phyloP scores from a whole-genome alignment of 1,140 invertebrate genomes.

The Trichomalopsis sarcophagae region DNA sequence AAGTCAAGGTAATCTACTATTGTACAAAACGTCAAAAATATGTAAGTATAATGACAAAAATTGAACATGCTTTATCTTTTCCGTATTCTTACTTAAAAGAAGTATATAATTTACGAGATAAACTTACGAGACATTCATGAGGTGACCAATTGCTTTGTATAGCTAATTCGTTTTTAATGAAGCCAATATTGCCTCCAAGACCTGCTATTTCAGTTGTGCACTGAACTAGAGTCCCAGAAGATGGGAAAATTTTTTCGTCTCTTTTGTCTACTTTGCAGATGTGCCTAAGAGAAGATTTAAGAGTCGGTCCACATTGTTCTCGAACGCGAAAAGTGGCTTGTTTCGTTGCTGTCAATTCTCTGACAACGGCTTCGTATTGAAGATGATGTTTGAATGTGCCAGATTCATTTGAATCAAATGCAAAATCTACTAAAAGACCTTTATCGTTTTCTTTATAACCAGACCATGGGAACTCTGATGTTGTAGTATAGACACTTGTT shows the following conservation, averaged over 20 bases:
- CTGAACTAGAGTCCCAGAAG: conserved; percentile 81
- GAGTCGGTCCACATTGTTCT: conserved; percentile 88
- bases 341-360: conserved; percentile 81
- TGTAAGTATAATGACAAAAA: too few species aligned
- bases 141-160: conserved; percentile 86
- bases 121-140: conserved; percentile 78
- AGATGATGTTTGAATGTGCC: conserved; percentile 83
- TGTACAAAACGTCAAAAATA: too few species aligned
- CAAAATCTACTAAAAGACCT: conserved; percentile 80
- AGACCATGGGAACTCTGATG: conserved; percentile 86
- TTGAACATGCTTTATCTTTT: too few species aligned
- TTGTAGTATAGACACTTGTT: conserved; percentile 81
- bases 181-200: conserved; percentile 90
- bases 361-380: conserved; percentile 88
- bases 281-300: conserved; percentile 90
- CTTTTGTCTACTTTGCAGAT: conserved; percentile 85
- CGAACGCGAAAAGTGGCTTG: conserved; percentile 85
- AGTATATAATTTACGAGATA: conserved; percentile 43
- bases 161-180: conserved; percentile 87
- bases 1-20: too few species aligned
- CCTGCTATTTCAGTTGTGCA: conserved; percentile 88
- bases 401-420: conserved; percentile 77
- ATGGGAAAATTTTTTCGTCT: conserved; percentile 87
- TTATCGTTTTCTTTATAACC: conserved; percentile 83
- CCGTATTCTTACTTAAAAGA: too few species aligned